Evolutionary conservation across 2,888 invertebrate species (phyloP).

Genomic region (Antitype chi): DNA sequence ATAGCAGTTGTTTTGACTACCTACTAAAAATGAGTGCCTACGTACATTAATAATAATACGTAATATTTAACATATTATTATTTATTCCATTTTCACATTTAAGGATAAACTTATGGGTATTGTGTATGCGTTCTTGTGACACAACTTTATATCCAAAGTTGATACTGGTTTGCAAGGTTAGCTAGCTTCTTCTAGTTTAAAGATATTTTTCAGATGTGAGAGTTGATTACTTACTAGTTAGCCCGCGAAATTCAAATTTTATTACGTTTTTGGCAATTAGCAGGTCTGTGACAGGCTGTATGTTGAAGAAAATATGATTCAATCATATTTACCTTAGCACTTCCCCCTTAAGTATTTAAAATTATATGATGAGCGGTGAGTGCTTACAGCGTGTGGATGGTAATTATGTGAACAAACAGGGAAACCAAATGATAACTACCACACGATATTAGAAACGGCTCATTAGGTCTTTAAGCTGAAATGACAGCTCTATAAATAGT

Average conservation of each 20-base stretch:
- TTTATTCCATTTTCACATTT: neutral
- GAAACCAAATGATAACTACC: constrained; percentile 83
- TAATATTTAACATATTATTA: neutral
- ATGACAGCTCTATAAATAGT: constrained; percentile 89
- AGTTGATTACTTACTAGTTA: neutral
- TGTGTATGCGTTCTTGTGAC: neutral
- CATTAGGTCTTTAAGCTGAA: constrained; percentile 88
- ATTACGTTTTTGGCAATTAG: no score
- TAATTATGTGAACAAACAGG: constrained; percentile 86
- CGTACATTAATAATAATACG: no score
- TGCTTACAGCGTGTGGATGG: constrained; percentile 71
- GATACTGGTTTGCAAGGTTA: neutral
- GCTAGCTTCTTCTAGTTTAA: neutral
- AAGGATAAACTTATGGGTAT: neutral
- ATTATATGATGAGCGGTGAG: constrained; percentile 52
- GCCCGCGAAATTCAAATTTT: no score
- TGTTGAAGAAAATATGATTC: no score
- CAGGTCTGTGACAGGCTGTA: no score
- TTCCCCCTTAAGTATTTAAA: constrained; percentile 40
- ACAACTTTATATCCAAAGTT: neutral
- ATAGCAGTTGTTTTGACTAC: neutral
- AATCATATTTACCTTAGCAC: no score
- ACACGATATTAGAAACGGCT: constrained; percentile 88
- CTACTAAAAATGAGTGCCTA: neutral
- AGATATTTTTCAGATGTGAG: neutral